phyloP scores from a whole-genome alignment of 92 coral and sea anemone genomes.

The Phenganax subtilis region DNA sequence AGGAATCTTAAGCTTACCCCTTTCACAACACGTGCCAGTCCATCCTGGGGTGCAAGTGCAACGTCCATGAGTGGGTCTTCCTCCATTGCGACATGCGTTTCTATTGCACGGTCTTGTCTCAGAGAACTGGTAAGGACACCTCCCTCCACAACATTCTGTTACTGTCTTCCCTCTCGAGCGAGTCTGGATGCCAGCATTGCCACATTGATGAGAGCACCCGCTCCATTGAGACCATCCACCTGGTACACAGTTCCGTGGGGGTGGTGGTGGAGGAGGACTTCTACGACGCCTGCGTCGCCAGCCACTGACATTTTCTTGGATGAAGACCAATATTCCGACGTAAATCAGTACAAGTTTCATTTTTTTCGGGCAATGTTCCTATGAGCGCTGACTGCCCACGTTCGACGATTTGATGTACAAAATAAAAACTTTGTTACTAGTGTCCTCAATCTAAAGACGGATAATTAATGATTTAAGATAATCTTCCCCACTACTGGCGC shows the following conservation, averaged over 20 bases:
- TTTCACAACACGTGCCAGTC: slow-evolving; percentile 75
- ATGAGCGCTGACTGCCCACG: neutral
- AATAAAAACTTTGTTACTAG: too few relatives aligned
- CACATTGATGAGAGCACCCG: slow-evolving; percentile 63
- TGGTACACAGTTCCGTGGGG: slow-evolving; percentile 49
- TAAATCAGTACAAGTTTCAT: slow-evolving; percentile 12
- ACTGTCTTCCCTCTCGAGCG: slow-evolving; percentile 54
- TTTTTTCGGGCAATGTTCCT: too few relatives aligned
- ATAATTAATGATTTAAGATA: too few relatives aligned
- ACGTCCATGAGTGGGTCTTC: slow-evolving; percentile 57
- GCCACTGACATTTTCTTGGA: slow-evolving; percentile 6
- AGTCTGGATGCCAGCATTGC: slow-evolving; percentile 62
- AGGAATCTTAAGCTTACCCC: slow-evolving; percentile 48
- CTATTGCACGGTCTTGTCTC: slow-evolving; percentile 66
- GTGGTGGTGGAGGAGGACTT: slow-evolving; percentile 59
- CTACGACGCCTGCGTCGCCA: slow-evolving; percentile 62
- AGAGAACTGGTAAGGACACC: slow-evolving; percentile 26
- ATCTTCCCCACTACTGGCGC: too few relatives aligned
- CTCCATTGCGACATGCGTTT: slow-evolving; percentile 65
- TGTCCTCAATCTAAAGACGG: too few relatives aligned
- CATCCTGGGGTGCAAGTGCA: slow-evolving; percentile 68
- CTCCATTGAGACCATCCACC: slow-evolving; percentile 56
- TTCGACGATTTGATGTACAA: too few relatives aligned
- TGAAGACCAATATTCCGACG: neutral
- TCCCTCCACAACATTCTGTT: slow-evolving; percentile 46